Evolutionary conservation across 1,140 invertebrate species (phyloP), one percentile per base, ranked within the genome.

Genomic region (Campoletis sonorensis): DNA sequence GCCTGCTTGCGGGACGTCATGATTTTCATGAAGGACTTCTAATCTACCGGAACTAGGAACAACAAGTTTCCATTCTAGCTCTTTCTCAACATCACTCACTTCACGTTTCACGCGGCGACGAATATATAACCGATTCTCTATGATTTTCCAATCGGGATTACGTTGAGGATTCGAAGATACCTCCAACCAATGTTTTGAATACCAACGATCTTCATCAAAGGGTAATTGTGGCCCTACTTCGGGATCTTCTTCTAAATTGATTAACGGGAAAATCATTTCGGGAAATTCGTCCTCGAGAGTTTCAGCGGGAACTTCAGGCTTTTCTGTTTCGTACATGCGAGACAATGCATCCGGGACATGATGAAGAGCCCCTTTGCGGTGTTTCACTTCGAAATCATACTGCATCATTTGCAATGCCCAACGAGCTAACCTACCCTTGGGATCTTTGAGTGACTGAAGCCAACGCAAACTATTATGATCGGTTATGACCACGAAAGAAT

Each of bases 51-150:
- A 13, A 1, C 15, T 5, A n/a, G 30, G 27, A 16, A 18, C 33
- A 4, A 10, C 21, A 1, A 72, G 37, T 13, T 21, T 40, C 70
- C 70, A 72, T n/a, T 84, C 64, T 89, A 83, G 8, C 92, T 85
- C 18, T 2, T 7, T 7, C 30, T 33, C 30, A 2, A 4, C 30
- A 4, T 4, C 30, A 4, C 30, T 7, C 2, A 33, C 30, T 33
- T 2, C 2, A 4, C 30, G 2, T 33, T 33, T 33, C 2, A 33
- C 7, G 30, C 30, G 30, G 7, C 30, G 30, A 33, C 30, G 30
- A 33, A 33, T 7, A 33, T 33, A 33, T 2, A 33, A 7, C 7
- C 30, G 30, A 33, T 7, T 33, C 30, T 33, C 30, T 7, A 33
- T 7, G 2, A 33, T 33, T 7, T 33, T 33, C 30, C 30, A 33